Base-by-base conservation (phyloP, 2,113 vertebrate species). In the Leptocoma aspasia region DNA sequence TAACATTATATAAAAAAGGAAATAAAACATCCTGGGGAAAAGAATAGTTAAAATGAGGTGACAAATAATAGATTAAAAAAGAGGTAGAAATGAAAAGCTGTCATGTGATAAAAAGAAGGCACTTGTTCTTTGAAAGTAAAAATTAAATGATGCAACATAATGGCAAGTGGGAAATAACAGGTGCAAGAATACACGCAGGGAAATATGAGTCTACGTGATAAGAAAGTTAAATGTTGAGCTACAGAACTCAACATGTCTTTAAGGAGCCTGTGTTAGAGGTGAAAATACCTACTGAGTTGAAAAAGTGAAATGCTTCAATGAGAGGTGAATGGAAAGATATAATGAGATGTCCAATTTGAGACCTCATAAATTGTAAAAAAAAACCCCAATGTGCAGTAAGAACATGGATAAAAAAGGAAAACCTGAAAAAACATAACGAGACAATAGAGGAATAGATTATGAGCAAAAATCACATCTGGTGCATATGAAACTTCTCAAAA, bases 361-460 rank as follows among this genome's bases (percentile, higher is more conserved):
- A 65, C 39, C 28, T n/a, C 63, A 70, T 35, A 41, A 69, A 41
- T 19, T 52, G 19, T 47, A 28, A 66, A 66, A 89, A 89, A 39
- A 33, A 1, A 3, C 0, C 4, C 5, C 7, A 60, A 31, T 0
- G 1, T 64, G 11, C 13, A 60, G 5, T 68, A 83, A 72, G 44
- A 82, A 53, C 11, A n/a, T 12, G 47, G 4, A 18, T 39, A 7
- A 45, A 21, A 82, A 79, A 72, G 10, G 8, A 56, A 84, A 90
- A 60, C 7, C 19, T 52, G 53, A 31, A 79, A 61, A 60, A 65
- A 24, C 19, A 22, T 10, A 81, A 52, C 0, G 0, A 60, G 19
- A 17, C 30, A 10, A 27, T 18, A 42, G 27, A 88, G 53, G 39
- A 88, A 72, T 69, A 18, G 39, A 61, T 70, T 66, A 70, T 57